Base-by-base conservation (phyloP, 2,888 invertebrate species). In the Amitus sp. region DNA sequence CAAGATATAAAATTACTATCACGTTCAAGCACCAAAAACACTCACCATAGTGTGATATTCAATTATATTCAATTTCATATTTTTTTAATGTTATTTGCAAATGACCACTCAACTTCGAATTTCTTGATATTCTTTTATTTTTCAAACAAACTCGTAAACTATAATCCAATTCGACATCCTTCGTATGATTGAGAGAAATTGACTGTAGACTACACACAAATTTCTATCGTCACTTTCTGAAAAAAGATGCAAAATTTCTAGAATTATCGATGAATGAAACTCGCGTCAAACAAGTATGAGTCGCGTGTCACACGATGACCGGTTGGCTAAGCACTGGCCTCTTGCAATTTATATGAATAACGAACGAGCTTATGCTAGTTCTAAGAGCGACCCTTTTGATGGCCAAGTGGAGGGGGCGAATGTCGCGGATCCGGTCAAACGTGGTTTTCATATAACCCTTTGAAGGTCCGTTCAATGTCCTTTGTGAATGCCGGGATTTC, bases 291-390 rank as follows among this genome's bases (percentile, higher is more conserved):
- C 13, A 28, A 56, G 34, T 55, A 58, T 58, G 65, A 65, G 58
- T 48, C 56, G 58, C 71, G 70, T 69, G 65, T 70, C 69, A 70
- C 73, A 70, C 68, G 75, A 70, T 71, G 73, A 73, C 72, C 73
- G 74, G 70, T 48, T 74, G 75, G 75, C 73, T 71, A 61, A 57
- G 60, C 72, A 78, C 77, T 78, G 77, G 76, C 71, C 76, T 70
- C 75, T 72, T 75, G 71, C 72, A 77, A 76, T 76, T 75, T 73
- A 71, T 65, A 75, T 73, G 74, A 75, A 47, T 58, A 54, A 69
- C 71, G 69, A 68, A 73, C 59, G 68, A 71, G 73, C 73, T 62
- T 67, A 69, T 67, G 62, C 66, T 63, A 54, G 54, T 61, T 65
- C 54, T 56, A 68, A 71, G 70, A 68, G 66, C 72, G 73, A 75